Evolutionary conservation across 2,113 vertebrate genomes (phyloP).

Genomic region (Actenoides hombroni): DNA sequence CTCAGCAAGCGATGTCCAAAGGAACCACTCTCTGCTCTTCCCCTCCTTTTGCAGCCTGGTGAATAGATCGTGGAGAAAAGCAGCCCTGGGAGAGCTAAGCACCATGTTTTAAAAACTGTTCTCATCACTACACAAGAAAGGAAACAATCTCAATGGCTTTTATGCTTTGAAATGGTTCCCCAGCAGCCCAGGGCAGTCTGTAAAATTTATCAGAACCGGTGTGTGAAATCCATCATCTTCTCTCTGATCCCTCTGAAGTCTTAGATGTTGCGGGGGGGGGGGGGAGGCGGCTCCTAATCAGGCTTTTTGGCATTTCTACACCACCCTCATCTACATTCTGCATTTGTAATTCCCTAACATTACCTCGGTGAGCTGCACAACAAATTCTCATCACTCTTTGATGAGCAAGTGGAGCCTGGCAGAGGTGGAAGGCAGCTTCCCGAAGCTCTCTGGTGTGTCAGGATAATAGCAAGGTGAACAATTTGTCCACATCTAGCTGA

Average conservation of each 20-base stretch:
- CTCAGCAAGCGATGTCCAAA: background rate
- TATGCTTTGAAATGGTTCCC: background rate
- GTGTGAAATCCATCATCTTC: conserved; percentile 16
- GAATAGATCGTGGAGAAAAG: background rate
- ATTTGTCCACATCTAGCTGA: background rate
- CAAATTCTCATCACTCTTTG: background rate
- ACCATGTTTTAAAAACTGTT: background rate
- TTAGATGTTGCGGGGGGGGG: background rate
- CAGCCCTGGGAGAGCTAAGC: background rate
- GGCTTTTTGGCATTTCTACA: background rate
- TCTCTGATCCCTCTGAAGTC: background rate
- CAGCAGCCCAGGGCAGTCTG: conserved; percentile 1
- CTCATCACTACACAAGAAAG: background rate
- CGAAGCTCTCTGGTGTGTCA: background rate
- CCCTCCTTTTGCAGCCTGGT: background rate
- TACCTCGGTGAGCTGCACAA: background rate
- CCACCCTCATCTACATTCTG: background rate
- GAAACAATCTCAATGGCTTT: background rate
- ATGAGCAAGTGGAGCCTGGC: background rate
- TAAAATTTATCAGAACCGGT: conserved; percentile 13
- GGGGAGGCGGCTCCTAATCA: background rate
- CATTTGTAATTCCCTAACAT: background rate
- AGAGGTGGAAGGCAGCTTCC: background rate
- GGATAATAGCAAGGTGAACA: background rate
- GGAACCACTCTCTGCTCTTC: background rate